Evolutionary conservation across 2,888 invertebrate species (phyloP), one percentile per base, ranked within the genome.

Genomic region (Drosophila affinis): DNA sequence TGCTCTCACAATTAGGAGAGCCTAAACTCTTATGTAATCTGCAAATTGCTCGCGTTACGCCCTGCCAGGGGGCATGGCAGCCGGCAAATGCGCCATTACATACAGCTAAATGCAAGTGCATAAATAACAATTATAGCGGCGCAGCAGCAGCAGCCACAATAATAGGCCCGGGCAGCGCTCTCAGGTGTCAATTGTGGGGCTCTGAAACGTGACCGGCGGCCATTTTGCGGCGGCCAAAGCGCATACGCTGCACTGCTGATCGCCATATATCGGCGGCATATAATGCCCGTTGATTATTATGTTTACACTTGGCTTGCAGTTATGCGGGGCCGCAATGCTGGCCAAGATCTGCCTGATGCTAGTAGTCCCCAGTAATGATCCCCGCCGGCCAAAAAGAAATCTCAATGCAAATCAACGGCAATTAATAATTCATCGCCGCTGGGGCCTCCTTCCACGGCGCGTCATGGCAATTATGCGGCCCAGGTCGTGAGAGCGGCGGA

Each of bases 81-180:
- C 76, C 70, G 39, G 39, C 7, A 34, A 34, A 69, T 75, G 76
- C 80, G 77, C 84, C 71, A 88, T 88, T 87, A 82, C 83, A 84
- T 9, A 29, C 72, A 64, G 82, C 79, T 77, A 87, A 88, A 87
- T 88, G 87, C 85, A 81, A 88, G 77, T 79, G 85, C 87, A 87
- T 87, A 88, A 87, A 87, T 88, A 88, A 88, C 87, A 88, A 88
- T 88, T 87, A 85, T 87, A 79, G 82, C 69, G 75, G 75, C 73
- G 82, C 69, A 72, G 75, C 73, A 55, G 53, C 71, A 57, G 74
- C 75, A 72, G 52, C 65, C 62, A 51, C 54, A 65, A 54, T 65
- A 71, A 61, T 67, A 63, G 70, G 49, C 68, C 62, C 67, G 67
- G 58, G 56, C 62, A 39, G 14, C 39, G 39, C 75, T 67, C 78